Base-by-base conservation (phyloP, 2,797 vertebrate genomes). In the Amphiprion clarkii region DNA sequence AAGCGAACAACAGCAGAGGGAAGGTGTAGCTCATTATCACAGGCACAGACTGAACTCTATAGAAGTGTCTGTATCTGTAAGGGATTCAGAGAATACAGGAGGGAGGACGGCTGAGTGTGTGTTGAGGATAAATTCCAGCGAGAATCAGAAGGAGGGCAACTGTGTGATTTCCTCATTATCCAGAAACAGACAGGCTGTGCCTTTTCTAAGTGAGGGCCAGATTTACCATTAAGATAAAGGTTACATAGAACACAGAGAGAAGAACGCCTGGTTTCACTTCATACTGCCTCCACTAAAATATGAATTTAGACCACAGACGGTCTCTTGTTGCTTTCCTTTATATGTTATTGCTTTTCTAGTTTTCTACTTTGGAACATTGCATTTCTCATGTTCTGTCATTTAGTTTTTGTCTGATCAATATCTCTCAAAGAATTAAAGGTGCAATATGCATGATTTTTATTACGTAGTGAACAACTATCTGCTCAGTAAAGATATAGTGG, bases 1-100 rank as follows among this genome's bases (percentile, higher is more conserved):
- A 56, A 81, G 55, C 44, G 70, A 77, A 81, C 10, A 76, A 67
- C 55, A 77, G 74, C 77, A 72, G 69, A 74, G 13, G 60, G 78
- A 77, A 40, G 73, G 67, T 87, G 68, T 75, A 76, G 67, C 77
- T 87, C 79, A 83, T 84, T 84, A 81, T 73, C 71, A 54, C 74
- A 57, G 54, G 7, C 68, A 42, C 25, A n/a, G 23, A 5, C 73
- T 52, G 67, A n/a, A 49, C 16, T 10, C 55, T 59, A 3, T 27
- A 0, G 42, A 2, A 71, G 71, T 75, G 33, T 74, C 56, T 61
- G 51, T 27, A 21, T 25, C 17, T 61, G 51, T 75, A 27, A 39
- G 14, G 3, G 21, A 46, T 25, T 59, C 55, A 33, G 23, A 6
- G 17, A 19, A 46, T 19, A 19, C 14, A 57, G 27, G 23, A 39